Base-by-base conservation (phyloP, 1,140 invertebrate species). In the Heliconius hewitsoni region DNA sequence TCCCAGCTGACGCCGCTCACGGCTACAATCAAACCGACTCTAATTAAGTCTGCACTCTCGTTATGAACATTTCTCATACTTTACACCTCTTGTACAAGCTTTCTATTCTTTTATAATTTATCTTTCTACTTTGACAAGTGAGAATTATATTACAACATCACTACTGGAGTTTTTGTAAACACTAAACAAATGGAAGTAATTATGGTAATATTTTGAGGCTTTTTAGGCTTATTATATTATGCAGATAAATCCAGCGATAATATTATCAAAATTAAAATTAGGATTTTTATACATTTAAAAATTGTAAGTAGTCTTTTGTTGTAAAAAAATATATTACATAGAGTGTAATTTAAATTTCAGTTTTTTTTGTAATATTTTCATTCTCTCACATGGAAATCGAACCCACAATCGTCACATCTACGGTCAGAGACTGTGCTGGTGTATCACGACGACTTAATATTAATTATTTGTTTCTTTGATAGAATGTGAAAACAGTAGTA, bases 1-100 rank as follows among this genome's bases (percentile, higher is more conserved):
- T 98, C 98, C 98, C 98, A 98, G 91, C 97, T 98, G 83, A 98
- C 97, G 85, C 96, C 96, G 74, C 86, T 86, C 81, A 93, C 92
- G 86, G 87, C 93, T 94, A 90, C 89, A 93, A 94, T 91, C 88
- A 94, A 86, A 94, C 85, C 87, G 81, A 88, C 78, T 89, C 89
- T 90, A 91, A 94, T 93, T 93, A 94, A 91, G 82, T 91, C 87
- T 89, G 87, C 84, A 88, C 80, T 89, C 83, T 87, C 84, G 85
- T 90, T 89, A 89, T 86, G 82, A 87, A 85, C 75, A 84, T 75
- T 83, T 55, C 78, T 46, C 42, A 46, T 46, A 77, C 71, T 74
- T 76, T 39, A 76, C 75, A 79, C 81, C 75, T 77, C 50, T 78
- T 79, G 57, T 57, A 57, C 13, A 70, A 81, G 39, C 34, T 78